These are phyloP conservation scores for Tubulanus polymorphus DNA, from an alignment of 2,888 invertebrate genomes.

Conservation along the genomic window DNA sequence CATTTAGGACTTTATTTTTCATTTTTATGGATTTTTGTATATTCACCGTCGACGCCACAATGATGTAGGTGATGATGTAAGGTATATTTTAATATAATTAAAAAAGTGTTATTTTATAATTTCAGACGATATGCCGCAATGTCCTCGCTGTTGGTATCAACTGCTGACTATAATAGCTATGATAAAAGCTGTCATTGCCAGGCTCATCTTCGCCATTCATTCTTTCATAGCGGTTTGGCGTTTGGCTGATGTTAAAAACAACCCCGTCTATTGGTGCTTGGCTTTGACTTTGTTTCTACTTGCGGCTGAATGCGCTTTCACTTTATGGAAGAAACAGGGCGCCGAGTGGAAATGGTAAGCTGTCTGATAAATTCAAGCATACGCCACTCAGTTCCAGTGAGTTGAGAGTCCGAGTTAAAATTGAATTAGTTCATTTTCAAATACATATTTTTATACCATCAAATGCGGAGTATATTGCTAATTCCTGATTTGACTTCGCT, in stretches of 20 bases:
- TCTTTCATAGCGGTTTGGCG: conserved; percentile 85
- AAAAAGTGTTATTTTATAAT: too few relatives aligned
- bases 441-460: too few relatives aligned
- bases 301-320: conserved; percentile 81
- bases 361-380: background rate
- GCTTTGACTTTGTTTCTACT: conserved; percentile 75
- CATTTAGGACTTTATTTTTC: too few relatives aligned
- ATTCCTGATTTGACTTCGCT: too few relatives aligned
- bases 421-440: background rate
- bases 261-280: conserved; percentile 71
- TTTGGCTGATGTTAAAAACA: conserved; percentile 71
- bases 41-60: too few relatives aligned
- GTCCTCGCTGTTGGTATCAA: background rate
- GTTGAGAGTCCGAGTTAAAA: background rate
- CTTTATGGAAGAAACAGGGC: conserved; percentile 80
- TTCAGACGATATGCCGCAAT: background rate
- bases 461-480: too few relatives aligned
- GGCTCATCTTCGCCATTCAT: conserved; percentile 61
- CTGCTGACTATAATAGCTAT: conserved; percentile 16
- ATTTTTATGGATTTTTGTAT: too few relatives aligned
- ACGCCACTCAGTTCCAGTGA: background rate
- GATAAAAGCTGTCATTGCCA: conserved; percentile 25
- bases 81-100: too few relatives aligned
- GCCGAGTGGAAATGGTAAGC: conserved; percentile 82
- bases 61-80: too few relatives aligned